phyloP scores from a whole-genome alignment of 2,888 invertebrate genomes.

The Calameuta idolon region DNA sequence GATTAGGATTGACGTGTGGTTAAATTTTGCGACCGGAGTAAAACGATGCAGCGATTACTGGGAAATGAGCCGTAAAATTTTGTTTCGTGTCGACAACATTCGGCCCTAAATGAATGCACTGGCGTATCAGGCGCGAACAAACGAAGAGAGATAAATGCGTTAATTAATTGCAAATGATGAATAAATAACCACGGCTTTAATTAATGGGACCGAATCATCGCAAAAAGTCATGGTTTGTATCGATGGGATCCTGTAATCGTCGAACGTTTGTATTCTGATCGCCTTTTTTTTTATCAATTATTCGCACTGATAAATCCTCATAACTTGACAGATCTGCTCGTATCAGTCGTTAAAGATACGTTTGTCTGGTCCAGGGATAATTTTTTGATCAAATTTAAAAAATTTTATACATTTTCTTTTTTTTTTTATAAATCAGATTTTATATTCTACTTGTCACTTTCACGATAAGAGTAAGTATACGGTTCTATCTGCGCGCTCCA shows the following conservation, averaged over 20 bases:
- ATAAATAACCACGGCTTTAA: not conserved
- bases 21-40: not conserved
- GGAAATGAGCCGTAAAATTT: constrained; percentile 26
- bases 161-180: not conserved
- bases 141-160: not conserved
- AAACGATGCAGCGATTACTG: constrained; percentile 20
- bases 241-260: not conserved
- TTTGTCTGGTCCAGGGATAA: not conserved
- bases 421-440: not conserved
- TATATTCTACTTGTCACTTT: not conserved
- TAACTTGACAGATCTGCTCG: not conserved
- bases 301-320: not conserved
- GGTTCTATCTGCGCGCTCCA: not conserved
- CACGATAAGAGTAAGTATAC: not conserved
- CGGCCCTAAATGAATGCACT: not conserved
- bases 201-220: no score
- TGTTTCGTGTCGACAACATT: not conserved
- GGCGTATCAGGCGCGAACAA: not conserved
- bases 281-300: not conserved
- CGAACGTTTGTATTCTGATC: not conserved
- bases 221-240: no score
- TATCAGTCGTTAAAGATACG: not conserved
- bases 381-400: not conserved
- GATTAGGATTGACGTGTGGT: not conserved
- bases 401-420: not conserved